phyloP scores from a whole-genome alignment of 2,888 invertebrate species.

The Pseudococcus viburni region DNA sequence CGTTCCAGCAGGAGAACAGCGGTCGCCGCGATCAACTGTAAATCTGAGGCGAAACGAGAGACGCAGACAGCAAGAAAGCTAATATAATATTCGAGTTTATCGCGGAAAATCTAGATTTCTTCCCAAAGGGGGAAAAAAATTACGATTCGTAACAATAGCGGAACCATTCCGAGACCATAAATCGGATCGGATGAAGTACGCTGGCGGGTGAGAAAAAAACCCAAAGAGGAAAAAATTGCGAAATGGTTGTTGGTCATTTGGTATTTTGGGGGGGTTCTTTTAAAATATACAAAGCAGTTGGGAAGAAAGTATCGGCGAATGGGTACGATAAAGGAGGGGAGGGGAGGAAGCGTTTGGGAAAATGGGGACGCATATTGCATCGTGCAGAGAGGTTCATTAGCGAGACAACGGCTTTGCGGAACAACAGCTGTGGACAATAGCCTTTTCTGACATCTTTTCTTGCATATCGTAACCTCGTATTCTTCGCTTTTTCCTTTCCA shows the following conservation, averaged over 20 bases:
- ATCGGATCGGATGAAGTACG: constrained; percentile 8
- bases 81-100: constrained; percentile 53
- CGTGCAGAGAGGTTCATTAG: constrained; percentile 60
- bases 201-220: background rate
- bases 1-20: background rate
- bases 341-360: background rate
- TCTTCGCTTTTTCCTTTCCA: constrained; percentile 49
- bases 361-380: constrained; percentile 58
- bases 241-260: constrained; percentile 47
- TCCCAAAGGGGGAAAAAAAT: constrained; percentile 13
- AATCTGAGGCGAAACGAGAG: background rate
- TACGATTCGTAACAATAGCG: constrained; percentile 49
- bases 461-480: constrained; percentile 60
- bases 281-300: constrained; percentile 48
- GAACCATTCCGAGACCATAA: constrained; percentile 46
- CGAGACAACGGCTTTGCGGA: constrained; percentile 59
- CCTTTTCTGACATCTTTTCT: constrained; percentile 61
- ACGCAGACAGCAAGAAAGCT: constrained; percentile 29
- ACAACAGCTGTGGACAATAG: constrained; percentile 64
- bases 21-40: background rate
- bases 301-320: constrained; percentile 34
- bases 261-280: constrained; percentile 19
- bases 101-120: constrained; percentile 44
- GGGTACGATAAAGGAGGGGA: background rate
- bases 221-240: constrained; percentile 7